Conservation (phyloP, 2,888 invertebrate genomes). For the Patella caerulea region DNA sequence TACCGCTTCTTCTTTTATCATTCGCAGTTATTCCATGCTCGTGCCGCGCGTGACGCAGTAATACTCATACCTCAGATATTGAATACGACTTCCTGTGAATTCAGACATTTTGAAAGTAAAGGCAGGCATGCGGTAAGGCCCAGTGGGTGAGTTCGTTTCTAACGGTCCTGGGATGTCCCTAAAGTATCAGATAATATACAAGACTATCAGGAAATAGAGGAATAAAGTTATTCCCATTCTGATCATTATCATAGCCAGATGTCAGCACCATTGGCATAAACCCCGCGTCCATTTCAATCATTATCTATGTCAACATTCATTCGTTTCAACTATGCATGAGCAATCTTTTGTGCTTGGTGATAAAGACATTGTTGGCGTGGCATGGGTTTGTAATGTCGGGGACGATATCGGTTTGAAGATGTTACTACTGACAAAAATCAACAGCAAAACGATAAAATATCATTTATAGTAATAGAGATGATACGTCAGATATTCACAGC, state of each 20-base stretch:
- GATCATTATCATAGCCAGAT: conserved; percentile 2
- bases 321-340: not conserved
- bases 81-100: conserved; percentile 2
- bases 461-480: not conserved
- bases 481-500: conserved; percentile 5
- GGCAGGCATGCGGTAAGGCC: not conserved
- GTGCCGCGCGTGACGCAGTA: conserved; percentile 6
- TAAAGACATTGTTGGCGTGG: conserved; percentile 5
- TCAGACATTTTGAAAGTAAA: conserved; percentile 10
- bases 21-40: not conserved
- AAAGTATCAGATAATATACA: not conserved
- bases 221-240: not conserved
- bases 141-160: conserved; percentile 2
- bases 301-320: conserved; percentile 2
- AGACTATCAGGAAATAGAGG: not conserved
- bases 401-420: not conserved
- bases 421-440: not conserved
- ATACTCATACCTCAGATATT: conserved; percentile 1
- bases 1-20: not conserved
- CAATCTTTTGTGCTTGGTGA: not conserved
- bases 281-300: not conserved
- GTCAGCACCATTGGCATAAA: not conserved
- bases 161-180: conserved; percentile 8
- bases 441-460: conserved; percentile 3
- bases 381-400: not conserved